These are phyloP conservation scores for Ornithoptera alexandrae DNA, from an alignment of 2,888 invertebrate genomes.

Conservation along the genomic window DNA sequence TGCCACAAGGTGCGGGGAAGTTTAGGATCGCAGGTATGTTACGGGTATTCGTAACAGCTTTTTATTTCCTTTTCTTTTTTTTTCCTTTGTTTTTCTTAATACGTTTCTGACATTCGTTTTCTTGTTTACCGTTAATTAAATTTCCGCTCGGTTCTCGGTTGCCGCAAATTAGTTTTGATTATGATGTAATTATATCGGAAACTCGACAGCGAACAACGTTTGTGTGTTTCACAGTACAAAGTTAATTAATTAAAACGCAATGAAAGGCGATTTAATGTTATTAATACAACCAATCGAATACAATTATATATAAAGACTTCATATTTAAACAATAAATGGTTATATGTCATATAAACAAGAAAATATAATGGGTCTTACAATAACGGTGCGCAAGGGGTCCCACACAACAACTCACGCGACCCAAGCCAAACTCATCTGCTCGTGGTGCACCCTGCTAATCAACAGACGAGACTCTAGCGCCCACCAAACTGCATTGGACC, in stretches of 20 bases:
- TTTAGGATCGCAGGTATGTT: conserved; percentile 47
- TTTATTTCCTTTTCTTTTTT: conserved; percentile 39
- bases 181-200: conserved; percentile 57
- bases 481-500: too few relatives aligned
- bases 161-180: conserved; percentile 66
- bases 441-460: too few relatives aligned
- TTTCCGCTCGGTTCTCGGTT: conserved; percentile 57
- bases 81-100: conserved; percentile 48
- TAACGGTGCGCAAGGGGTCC: too few relatives aligned
- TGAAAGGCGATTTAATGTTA: not conserved
- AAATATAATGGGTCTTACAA: too few relatives aligned
- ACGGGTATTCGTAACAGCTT: conserved; percentile 40
- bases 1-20: conserved; percentile 69
- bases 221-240: not conserved
- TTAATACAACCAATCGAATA: too few relatives aligned
- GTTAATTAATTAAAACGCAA: not conserved
- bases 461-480: too few relatives aligned
- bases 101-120: conserved; percentile 67
- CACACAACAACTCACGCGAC: too few relatives aligned
- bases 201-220: not conserved
- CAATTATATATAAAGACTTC: too few relatives aligned
- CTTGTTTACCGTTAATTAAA: conserved; percentile 64
- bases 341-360: too few relatives aligned
- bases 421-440: too few relatives aligned
- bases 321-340: too few relatives aligned